Evolutionary conservation across 1,140 invertebrate species (phyloP), one percentile per base, ranked within the genome.

Genomic region (Drosophila arawakana): DNA sequence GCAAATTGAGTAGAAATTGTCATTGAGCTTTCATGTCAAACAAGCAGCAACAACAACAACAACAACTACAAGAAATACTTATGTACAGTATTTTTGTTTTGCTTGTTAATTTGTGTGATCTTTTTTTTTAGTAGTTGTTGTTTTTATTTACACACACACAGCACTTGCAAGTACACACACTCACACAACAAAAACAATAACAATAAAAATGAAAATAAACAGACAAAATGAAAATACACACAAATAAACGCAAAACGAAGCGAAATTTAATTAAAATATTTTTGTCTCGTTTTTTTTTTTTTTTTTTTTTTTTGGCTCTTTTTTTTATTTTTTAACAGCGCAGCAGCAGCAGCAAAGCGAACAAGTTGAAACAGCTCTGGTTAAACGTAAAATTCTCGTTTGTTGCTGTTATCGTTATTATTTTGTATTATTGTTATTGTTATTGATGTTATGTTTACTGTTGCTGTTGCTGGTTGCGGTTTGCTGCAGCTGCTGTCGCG

Each of bases 221-320:
- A 73, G 63, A 67, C 70, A 68, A 73, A 59, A 72, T 72, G 54
- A 67, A 72, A 73, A 73, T 57, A 57, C 63, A 67, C 67, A 73
- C 58, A 49, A 63, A 57, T 21, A 21, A 65, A 72, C 71, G 59
- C 72, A 46, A 61, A 30, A 50, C 70, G 55, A 66, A 58, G 55
- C 69, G 58, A 76, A 43, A 80, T 77, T 69, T 52, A 72, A 73
- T 73, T 69, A 54, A 60, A 68, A 39, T 30, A 49, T 66, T 52
- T 50, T 52, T 61, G 43, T 68, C 44, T 43, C 43, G 15, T 46
- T 67, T 58, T 46, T 39, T 13, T 47, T 18, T 62, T 71, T 47
- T 18, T 62, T 71, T 62, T 65, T 37, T 43, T 68, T 54, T 71
- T 68, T 44, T 41, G 15, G n/a, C 37, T 34, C 18, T 21, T 65